Conservation (phyloP, 2,888 invertebrate species). For the Hymenopus coronatus region DNA sequence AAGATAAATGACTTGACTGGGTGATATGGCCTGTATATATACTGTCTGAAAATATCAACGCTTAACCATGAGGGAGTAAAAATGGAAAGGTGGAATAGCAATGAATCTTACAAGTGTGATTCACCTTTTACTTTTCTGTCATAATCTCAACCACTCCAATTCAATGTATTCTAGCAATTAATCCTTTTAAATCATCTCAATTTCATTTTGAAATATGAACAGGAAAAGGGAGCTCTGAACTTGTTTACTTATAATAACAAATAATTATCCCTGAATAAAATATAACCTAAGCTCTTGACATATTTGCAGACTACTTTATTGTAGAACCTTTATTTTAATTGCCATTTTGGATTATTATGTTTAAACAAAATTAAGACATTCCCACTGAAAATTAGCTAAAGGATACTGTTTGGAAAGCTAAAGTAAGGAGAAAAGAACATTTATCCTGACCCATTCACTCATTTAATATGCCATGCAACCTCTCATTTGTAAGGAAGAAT, state of each 20-base stretch:
- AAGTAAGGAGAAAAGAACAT: background rate
- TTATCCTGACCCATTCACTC: background rate
- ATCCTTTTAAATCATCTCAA: background rate
- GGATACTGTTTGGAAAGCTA: background rate
- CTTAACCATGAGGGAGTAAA: no score
- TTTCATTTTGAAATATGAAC: background rate
- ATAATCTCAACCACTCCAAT: background rate
- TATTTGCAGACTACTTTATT: background rate
- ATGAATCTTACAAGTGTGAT: no score
- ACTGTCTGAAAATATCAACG: no score
- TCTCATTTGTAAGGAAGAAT: background rate
- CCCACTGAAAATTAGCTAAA: background rate
- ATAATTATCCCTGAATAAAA: background rate
- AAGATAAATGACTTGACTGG: no score
- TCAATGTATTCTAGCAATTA: background rate
- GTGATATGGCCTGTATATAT: no score
- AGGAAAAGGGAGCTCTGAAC: background rate
- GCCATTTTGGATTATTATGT: background rate
- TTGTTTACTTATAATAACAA: background rate
- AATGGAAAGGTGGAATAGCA: no score
- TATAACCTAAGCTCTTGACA: background rate
- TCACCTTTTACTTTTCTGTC: no score
- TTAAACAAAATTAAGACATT: background rate
- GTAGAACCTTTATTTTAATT: background rate
- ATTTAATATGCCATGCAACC: background rate